phyloP scores from a whole-genome alignment of 2,113 vertebrate species.

The Charadrius vociferus region DNA sequence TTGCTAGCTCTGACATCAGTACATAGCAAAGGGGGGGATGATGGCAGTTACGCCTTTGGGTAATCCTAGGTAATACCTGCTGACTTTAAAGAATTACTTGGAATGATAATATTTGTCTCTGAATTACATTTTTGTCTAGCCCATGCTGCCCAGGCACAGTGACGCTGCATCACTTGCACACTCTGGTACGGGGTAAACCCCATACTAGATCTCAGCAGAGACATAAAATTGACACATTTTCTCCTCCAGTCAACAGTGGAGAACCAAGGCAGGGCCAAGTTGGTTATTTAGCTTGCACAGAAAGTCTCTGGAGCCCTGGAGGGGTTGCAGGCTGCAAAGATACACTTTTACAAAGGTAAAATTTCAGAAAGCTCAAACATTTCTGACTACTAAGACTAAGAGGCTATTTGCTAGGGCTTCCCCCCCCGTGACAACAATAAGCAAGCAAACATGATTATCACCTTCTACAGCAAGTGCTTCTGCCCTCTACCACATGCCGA shows the following conservation, averaged over 20 bases:
- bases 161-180: background rate
- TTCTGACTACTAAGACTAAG: background rate
- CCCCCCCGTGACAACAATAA: background rate
- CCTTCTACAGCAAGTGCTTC: background rate
- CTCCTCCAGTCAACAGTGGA: background rate
- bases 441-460: background rate
- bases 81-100: background rate
- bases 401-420: background rate
- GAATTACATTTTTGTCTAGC: background rate
- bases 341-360: background rate
- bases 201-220: background rate
- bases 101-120: background rate
- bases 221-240: background rate
- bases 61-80: background rate
- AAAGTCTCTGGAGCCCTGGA: background rate
- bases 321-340: background rate
- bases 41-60: background rate
- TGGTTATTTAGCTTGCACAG: background rate
- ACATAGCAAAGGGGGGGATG: background rate
- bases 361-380: background rate
- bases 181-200: background rate
- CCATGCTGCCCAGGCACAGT: background rate
- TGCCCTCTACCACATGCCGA: background rate
- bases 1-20: background rate
- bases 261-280: background rate